phyloP scores from a whole-genome alignment of 2,888 invertebrate genomes.

The Elmis aenea region DNA sequence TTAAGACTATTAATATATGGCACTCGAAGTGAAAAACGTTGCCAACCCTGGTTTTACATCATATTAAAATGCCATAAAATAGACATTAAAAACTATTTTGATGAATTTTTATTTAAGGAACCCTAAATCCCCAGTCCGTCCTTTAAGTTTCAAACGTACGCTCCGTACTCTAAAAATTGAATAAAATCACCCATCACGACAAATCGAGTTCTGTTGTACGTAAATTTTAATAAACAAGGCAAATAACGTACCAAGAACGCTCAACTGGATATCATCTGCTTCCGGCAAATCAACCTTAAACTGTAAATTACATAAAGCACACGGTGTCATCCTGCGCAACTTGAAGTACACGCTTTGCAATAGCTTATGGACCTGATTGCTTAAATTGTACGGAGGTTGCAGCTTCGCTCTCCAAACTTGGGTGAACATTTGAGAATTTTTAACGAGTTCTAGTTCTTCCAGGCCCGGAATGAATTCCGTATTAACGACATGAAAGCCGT shows the following conservation, averaged over 20 bases:
- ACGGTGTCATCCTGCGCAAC: slow-evolving; percentile 80
- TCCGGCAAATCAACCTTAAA: slow-evolving; percentile 86
- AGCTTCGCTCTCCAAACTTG: slow-evolving; percentile 72
- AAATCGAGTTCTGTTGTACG: slow-evolving; percentile 3
- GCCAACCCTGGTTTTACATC: too few species aligned
- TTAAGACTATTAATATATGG: too few species aligned
- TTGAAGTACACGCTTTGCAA: slow-evolving; percentile 82
- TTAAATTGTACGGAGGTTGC: slow-evolving; percentile 46
- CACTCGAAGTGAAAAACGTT: too few species aligned
- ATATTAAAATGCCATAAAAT: too few species aligned
- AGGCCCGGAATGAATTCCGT: slow-evolving; percentile 72
- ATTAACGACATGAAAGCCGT: slow-evolving; percentile 74
- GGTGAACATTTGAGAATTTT: slow-evolving; percentile 77
- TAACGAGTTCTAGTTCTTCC: slow-evolving; percentile 60
- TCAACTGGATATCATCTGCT: slow-evolving; percentile 63
- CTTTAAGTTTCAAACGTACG: too few species aligned
- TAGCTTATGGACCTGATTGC: slow-evolving; percentile 53
- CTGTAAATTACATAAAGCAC: slow-evolving; percentile 74
- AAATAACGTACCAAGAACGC: slow-evolving; percentile 49
- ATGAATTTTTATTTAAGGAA: too few species aligned
- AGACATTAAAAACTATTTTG: too few species aligned
- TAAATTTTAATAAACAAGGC: slow-evolving; percentile 1
- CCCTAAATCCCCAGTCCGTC: too few species aligned
- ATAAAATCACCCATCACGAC: too few species aligned
- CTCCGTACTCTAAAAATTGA: too few species aligned